A percentile compares a stretch with the other conserved stretches of the same genome.
These are phyloP conservation scores for Zoanthus sociatus DNA, from an alignment of 92 coral and sea anemone genomes.

Conservation along the genomic window DNA sequence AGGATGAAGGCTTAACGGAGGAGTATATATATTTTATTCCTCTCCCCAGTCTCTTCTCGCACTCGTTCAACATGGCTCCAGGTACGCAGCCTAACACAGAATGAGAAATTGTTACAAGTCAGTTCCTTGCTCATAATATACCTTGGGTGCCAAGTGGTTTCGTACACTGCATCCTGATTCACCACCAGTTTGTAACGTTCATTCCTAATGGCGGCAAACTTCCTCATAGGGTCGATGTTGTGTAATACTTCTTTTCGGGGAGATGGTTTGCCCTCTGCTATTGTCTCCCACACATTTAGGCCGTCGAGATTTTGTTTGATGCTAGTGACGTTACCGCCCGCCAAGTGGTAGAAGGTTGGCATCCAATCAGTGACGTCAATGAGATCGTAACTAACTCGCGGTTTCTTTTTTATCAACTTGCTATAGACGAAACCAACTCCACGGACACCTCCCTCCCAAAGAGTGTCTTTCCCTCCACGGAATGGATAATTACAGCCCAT, in stretches of 20 bases:
- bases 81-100: no score
- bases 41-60: no score
- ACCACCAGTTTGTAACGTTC: conserved; percentile 83
- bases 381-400: conserved; percentile 88
- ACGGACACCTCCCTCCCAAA: conserved; percentile 99
- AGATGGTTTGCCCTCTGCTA: conserved; percentile 77
- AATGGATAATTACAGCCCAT: conserved; percentile 97
- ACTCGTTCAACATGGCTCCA: no score
- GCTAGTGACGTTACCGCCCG: conserved; percentile 91
- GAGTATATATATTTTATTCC: no score
- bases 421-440: conserved; percentile 97
- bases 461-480: conserved; percentile 94
- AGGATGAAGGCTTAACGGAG: no score
- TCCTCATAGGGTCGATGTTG: conserved; percentile 90
- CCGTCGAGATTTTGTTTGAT: conserved; percentile 86
- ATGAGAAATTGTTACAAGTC: no score
- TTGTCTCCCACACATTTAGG: conserved; percentile 90
- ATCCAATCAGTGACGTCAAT: conserved; percentile 98
- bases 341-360: conserved; percentile 96
- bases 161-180: conserved; percentile 87
- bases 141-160: conserved; percentile 87
- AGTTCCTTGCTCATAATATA: neutral
- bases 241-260: conserved; percentile 93
- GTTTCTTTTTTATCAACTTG: conserved; percentile 77
- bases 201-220: conserved; percentile 92